These are phyloP conservation scores for Trididemnum clinides DNA, from an alignment of 23 tunicate species.

Conservation along the genomic window DNA sequence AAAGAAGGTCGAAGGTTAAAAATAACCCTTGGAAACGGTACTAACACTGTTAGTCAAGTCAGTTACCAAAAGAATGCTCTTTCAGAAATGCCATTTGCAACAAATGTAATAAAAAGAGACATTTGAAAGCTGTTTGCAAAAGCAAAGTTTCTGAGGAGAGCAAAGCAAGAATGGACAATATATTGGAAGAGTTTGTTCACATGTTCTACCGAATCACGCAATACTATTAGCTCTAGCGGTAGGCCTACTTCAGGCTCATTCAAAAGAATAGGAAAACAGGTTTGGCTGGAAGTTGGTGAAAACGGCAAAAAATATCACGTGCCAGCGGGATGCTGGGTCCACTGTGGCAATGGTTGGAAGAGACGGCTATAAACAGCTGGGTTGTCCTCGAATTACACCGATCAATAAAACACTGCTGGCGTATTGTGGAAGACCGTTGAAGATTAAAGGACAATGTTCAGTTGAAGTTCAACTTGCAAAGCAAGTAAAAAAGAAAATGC, in stretches of 20 bases:
- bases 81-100: background rate
- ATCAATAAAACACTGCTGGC: background rate
- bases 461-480: conserved; percentile 1
- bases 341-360: background rate
- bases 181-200: no score
- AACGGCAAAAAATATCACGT: background rate
- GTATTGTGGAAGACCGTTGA: background rate
- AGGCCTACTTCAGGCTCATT: background rate
- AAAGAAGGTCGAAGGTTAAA: background rate
- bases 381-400: background rate
- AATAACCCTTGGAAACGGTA: conserved; percentile 1
- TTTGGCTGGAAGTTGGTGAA: background rate
- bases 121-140: background rate
- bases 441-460: conserved; percentile 5
- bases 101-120: background rate
- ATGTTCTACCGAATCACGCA: no score
- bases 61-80: background rate
- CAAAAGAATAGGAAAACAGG: background rate
- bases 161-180: background rate
- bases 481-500: background rate
- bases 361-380: background rate
- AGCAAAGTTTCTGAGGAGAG: background rate
- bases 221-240: no score
- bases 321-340: conserved; percentile 13
- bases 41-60: background rate